Evolutionary conservation across 2,797 vertebrate genomes (phyloP).

Genomic region (Oryzias sinensis): DNA sequence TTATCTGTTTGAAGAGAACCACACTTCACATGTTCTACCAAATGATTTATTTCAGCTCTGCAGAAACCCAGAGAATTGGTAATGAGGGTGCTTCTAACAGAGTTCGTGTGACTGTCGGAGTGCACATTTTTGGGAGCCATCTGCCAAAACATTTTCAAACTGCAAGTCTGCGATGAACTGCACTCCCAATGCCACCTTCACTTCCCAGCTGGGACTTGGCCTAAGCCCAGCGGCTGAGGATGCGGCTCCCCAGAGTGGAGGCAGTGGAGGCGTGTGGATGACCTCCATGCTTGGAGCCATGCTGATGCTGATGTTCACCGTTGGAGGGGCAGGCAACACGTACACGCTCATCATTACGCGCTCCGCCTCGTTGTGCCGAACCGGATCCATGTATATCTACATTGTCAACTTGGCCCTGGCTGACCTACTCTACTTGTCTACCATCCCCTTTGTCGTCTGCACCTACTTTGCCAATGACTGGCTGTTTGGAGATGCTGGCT

Average conservation of each 20-base stretch:
- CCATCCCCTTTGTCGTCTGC: slow-evolving; percentile 88
- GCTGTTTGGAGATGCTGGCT: slow-evolving; percentile 86
- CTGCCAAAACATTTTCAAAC: slow-evolving; percentile 4
- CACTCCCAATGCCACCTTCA: slow-evolving; percentile 58
- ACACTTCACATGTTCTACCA: slow-evolving; percentile 10
- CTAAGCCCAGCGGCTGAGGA: slow-evolving; percentile 32
- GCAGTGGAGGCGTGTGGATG: slow-evolving; percentile 66
- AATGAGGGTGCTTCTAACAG: background rate
- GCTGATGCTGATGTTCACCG: slow-evolving; percentile 77
- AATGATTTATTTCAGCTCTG: slow-evolving; percentile 2
- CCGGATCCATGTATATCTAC: slow-evolving; percentile 82
- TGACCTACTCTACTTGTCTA: slow-evolving; percentile 87
- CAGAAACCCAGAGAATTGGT: background rate
- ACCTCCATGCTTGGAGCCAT: slow-evolving; percentile 73
- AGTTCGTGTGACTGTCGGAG: background rate
- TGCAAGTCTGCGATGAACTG: slow-evolving; percentile 64
- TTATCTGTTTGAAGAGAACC: slow-evolving; percentile 3
- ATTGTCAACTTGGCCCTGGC: slow-evolving; percentile 84
- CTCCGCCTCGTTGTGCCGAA: slow-evolving; percentile 72
- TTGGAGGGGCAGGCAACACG: slow-evolving; percentile 80
- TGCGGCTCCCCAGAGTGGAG: slow-evolving; percentile 21
- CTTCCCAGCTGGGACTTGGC: slow-evolving; percentile 36
- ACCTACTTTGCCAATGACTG: slow-evolving; percentile 84
- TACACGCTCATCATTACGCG: slow-evolving; percentile 83
- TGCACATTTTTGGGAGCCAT: background rate